These are phyloP conservation scores for Malacoctenus gilli DNA, from an alignment of 2,797 vertebrate genomes.

Conservation along the genomic window DNA sequence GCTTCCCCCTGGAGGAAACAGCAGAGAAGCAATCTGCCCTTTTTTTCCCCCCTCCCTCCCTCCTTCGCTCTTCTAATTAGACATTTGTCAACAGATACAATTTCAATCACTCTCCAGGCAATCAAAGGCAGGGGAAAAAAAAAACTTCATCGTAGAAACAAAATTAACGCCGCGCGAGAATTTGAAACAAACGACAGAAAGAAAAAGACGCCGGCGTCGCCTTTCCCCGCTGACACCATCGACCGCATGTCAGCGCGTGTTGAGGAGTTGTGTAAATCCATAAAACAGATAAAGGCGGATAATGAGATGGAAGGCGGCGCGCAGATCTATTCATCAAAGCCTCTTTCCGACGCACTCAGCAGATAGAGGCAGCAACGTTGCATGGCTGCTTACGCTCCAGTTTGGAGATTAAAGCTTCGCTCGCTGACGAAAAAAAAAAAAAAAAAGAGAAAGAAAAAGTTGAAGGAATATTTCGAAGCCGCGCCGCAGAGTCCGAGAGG, in stretches of 20 bases:
- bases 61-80: no score
- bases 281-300: slow-evolving; percentile 79
- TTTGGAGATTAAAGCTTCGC: slow-evolving; percentile 71
- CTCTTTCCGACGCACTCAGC: slow-evolving; percentile 78
- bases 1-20: slow-evolving; percentile 42
- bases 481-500: slow-evolving; percentile 14
- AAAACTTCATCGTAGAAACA: slow-evolving; percentile 32
- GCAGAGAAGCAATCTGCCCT: slow-evolving; percentile 22
- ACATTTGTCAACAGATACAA: slow-evolving; percentile 45
- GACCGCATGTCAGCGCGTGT: slow-evolving; percentile 61
- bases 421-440: slow-evolving; percentile 47
- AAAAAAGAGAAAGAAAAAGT: slow-evolving; percentile 33
- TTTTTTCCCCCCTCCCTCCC: no score
- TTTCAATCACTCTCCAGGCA: slow-evolving; percentile 40
- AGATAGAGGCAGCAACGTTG: slow-evolving; percentile 57
- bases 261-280: slow-evolving; percentile 76
- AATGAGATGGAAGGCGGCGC: slow-evolving; percentile 76
- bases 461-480: no score
- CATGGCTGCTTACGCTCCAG: slow-evolving; percentile 65
- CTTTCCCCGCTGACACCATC: slow-evolving; percentile 46
- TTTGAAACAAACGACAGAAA: neutral
- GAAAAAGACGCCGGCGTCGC: slow-evolving; percentile 43
- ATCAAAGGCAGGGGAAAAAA: slow-evolving; percentile 40
- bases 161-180: slow-evolving; percentile 29
- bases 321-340: slow-evolving; percentile 80